Evolutionary conservation across 2,113 vertebrate species (phyloP), one percentile per base, ranked within the genome.

Genomic region (Melanotaenia duboulayi): DNA sequence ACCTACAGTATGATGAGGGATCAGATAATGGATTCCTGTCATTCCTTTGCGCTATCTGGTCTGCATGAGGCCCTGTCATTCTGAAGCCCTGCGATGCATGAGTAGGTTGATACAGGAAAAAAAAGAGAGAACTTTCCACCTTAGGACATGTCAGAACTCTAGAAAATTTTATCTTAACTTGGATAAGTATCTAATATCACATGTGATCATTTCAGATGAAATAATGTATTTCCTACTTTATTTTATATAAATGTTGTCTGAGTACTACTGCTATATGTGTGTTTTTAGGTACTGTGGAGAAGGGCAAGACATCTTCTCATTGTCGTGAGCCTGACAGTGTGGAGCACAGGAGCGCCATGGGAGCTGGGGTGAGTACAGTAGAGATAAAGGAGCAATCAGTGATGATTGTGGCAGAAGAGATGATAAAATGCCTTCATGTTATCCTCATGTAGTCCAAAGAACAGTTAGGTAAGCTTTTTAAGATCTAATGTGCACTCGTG

Each of bases 21-120:
- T 81, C 77, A 87, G 86, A 91, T 91, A 79, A 42, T 65, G 62
- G 63, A 92, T 90, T 87, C 90, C 79, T 87, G 48, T 66, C 90
- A 92, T 91, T 89, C 85, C 81, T 89, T 60, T 17, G 64, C 25
- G 49, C 74, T 54, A 68, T 86, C 82, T 79, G 83, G 65, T 74
- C 65, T 75, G 1, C 22, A 58, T 65, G 58, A 73, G 52, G 56
- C 71, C 51, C 63, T 40, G 63, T 65, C 65, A 51, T 22, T 61
- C n/a, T 72, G 2, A 58, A 55, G 58, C 25, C 19, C 11, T 11
- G 7, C 22, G 50, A 72, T 35, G 24, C n/a, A 16, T 16, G 4
- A 22, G 44, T 44, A 4, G 28, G 8, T 8, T 70, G 57, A 51
- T 23, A 22, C 13, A 14, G 19, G 42, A 28, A 66, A 5, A 40